phyloP scores from a whole-genome alignment of 2,113 vertebrate species.

The Podiceps cristatus region DNA sequence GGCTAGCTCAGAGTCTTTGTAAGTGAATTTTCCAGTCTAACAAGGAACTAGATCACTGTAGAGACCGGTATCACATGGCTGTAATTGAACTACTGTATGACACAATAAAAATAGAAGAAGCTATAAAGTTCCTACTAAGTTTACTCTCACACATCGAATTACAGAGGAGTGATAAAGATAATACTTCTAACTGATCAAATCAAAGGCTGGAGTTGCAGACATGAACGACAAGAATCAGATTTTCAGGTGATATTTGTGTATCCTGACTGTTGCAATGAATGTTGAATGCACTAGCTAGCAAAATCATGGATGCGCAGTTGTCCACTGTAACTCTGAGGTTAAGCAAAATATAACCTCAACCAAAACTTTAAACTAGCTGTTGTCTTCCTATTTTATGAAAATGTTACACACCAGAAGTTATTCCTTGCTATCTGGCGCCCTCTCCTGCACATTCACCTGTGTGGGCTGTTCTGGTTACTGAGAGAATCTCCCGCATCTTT shows the following conservation, averaged over 20 bases:
- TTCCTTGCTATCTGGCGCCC: conserved; percentile 53
- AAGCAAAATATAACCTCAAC: not conserved
- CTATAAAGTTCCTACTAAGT: not conserved
- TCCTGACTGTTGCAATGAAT: not conserved
- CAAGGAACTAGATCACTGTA: not conserved
- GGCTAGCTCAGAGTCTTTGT: not conserved
- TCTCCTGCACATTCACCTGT: not conserved
- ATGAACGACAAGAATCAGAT: not conserved
- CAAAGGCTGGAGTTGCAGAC: not conserved
- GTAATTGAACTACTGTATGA: not conserved
- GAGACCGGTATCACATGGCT: not conserved
- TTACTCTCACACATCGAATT: not conserved
- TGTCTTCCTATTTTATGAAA: not conserved
- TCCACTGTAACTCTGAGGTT: not conserved
- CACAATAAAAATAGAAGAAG: not conserved
- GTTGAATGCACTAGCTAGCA: not conserved
- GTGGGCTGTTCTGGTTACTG: not conserved
- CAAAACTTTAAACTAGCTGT: not conserved
- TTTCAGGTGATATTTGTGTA: not conserved
- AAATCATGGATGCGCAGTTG: not conserved
- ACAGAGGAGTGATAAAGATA: not conserved
- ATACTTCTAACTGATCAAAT: not conserved
- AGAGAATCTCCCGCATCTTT: not conserved
- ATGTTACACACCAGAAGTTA: not conserved
- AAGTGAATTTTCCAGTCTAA: not conserved